Evolutionary conservation across 2,797 vertebrate genomes (phyloP), one percentile per base, ranked within the genome.

Genomic region (Phyllotis vaccarum): DNA sequence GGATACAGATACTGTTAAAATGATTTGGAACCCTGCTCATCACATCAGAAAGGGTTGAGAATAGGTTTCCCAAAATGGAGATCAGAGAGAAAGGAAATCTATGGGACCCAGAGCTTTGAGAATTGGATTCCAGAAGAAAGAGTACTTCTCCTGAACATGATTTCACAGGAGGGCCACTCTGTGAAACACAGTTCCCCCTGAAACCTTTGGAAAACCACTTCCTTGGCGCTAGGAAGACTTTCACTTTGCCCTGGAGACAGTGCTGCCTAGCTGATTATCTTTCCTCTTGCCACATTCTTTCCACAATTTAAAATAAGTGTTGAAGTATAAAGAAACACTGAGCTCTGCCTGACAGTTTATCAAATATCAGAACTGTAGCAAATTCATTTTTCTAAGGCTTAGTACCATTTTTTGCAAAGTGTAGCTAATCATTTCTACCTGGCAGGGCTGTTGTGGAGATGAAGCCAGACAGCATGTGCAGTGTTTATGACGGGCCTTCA

Each of bases 321-420:
- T 31, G 16, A 2, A 58, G 7, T 40, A 13, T 72, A 40, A 80
- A 81, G 49, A 22, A 31, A 68, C 27, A 76, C 56, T 58, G 75
- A 95, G 13, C 34, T 24, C 12, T 83, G 72, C 49, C 66, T 86
- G n/a, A 79, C 40, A 74, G 43, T 34, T 92, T 49, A 60, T 93
- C 58, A 87, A 68, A 22, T 95, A n/a, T n/a, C 75, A 78, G 85
- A 80, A 19, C 83, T 60, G n/a, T 62, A 37, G 52, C 14, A 94
- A 91, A 66, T 86, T 68, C 62, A 95, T 85, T 90, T 89, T 75
- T 86, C 56, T 68, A 70, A 82, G 76, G 62, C 86, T 92, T 19
- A 2, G 27, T 70, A 43, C 82, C n/a, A 8, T 81, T 49, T 49
- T 78, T 86, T 60, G 56, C 68, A 81, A 40, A 82, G 52, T 34